A percentile compares a stretch with the other conserved stretches of the same genome.
Evolutionary conservation across 2,888 invertebrate species (phyloP).

Genomic region (Herminia tarsipennalis): DNA sequence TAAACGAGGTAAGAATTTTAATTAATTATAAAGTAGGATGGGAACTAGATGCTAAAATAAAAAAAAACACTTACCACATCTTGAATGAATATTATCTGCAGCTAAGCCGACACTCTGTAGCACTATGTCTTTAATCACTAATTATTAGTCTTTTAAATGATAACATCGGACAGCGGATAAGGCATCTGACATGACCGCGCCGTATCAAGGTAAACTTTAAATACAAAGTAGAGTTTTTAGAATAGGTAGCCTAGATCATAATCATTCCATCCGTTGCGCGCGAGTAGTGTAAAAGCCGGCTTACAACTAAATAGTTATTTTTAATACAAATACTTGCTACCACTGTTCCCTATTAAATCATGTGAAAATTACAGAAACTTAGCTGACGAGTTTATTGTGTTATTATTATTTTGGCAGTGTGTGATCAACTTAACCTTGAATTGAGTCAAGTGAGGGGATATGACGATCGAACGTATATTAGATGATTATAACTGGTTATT

Average conservation of each 20-base stretch:
- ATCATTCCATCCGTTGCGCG: conserved; percentile 23
- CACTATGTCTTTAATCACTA: conserved; percentile 24
- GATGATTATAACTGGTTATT: conserved; percentile 24
- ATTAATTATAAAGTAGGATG: not conserved
- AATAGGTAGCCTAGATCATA: conserved; percentile 29
- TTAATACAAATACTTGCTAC: conserved; percentile 2
- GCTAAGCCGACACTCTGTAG: conserved; percentile 18
- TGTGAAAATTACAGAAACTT: not conserved
- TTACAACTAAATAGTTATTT: conserved; percentile 6
- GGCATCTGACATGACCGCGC: conserved; percentile 43
- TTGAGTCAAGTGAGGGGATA: conserved; percentile 1
- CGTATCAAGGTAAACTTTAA: conserved; percentile 50
- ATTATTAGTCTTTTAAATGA: conserved; percentile 20
- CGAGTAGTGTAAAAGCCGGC: conserved; percentile 7
- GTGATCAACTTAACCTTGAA: conserved; percentile 24
- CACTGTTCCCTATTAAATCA: not conserved
- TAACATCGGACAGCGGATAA: conserved; percentile 20
- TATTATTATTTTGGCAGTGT: not conserved
- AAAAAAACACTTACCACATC: conserved; percentile 48
- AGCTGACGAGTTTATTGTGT: not conserved
- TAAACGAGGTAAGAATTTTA: conserved; percentile 3
- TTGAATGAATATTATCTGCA: conserved; percentile 14
- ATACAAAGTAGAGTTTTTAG: conserved; percentile 35
- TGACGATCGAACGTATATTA: conserved; percentile 4
- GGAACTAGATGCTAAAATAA: not conserved